Base-by-base conservation (phyloP, 2,888 invertebrate genomes). In the Sylvicola cinctus region DNA sequence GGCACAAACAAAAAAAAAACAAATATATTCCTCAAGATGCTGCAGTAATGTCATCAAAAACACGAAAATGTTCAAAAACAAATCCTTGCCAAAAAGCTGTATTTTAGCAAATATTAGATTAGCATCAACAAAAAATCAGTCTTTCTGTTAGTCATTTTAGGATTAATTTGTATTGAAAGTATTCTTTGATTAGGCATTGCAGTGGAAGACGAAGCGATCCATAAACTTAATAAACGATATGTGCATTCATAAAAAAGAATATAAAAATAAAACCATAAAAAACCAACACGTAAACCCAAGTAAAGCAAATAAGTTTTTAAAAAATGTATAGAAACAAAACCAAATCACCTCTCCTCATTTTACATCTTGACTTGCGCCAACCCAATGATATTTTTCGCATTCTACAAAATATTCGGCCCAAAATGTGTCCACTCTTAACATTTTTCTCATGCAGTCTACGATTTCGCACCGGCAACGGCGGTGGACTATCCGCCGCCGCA, bases 271-370 rank as follows among this genome's bases (percentile, higher is more conserved):
- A 30, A 16, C 14, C 31, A 33, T 26, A 33, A 34, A 36, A 34
- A 30, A 16, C 14, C 31, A 34, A 31, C 27, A 34, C 8, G 11
- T 28, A 34, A 37, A 31, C n/a, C 16, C 33, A 37, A 31, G 17
- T 14, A 34, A 34, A 29, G 26, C 27, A 33, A 29, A 20, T n/a
- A n/a, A n/a, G n/a, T n/a, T n/a, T n/a, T n/a, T n/a, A 20, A 29
- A 14, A 29, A 13, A 29, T 6, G 4, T 20, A 20, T 20, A 20
- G 20, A 20, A n/a, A 20, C 20, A 20, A 20, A 38, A 42, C 34
- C 32, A 29, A 39, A 27, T 58, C 58, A 58, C 58, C 58, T 58
- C 59, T 52, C 40, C 51, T 52, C 45, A 51, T 51, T 43, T 55
- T 50, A 46, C 54, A 47, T 38, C 52, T 54, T 35, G 54, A 51